These are phyloP conservation scores for Drosophila nr. perissopoda DNA, from an alignment of 2,888 invertebrate species.

Conservation along the genomic window DNA sequence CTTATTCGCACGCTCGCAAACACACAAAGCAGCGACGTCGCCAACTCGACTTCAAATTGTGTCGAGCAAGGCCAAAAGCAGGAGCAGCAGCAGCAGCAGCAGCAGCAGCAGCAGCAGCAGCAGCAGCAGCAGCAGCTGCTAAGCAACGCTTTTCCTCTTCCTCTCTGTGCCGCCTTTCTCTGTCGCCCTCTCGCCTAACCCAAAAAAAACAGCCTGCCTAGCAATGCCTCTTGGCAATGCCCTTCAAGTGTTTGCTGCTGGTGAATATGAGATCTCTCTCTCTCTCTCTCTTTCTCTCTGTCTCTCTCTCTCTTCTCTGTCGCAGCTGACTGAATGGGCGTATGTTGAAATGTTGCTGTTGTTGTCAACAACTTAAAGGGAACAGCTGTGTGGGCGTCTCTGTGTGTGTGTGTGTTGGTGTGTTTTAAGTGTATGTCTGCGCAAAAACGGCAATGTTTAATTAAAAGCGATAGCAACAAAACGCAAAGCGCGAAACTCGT, in stretches of 20 bases:
- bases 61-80: conserved; percentile 51
- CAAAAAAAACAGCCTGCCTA: conserved; percentile 6
- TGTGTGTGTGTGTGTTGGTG: conserved; percentile 15
- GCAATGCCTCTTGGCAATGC: conserved; percentile 5
- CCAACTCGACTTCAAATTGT: conserved; percentile 66
- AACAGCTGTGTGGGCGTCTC: conserved; percentile 24
- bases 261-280: conserved; percentile 1
- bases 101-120: conserved; percentile 17
- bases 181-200: not conserved
- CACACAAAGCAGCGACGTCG: conserved; percentile 25
- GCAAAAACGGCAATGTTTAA: conserved; percentile 58
- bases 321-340: conserved; percentile 28
- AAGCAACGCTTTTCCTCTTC: conserved; percentile 3
- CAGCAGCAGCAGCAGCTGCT: conserved; percentile 14
- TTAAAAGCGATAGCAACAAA: conserved; percentile 59
- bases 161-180: not conserved
- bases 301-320: not conserved
- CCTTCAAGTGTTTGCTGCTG: conserved; percentile 10
- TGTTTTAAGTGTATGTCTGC: conserved; percentile 37
- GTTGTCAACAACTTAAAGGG: conserved; percentile 22
- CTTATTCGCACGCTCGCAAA: conserved; percentile 52
- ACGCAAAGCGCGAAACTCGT: conserved; percentile 46
- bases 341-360: conserved; percentile 29
- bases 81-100: conserved; percentile 17
- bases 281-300: not conserved